These are phyloP conservation scores for Gnatocerus cornutus DNA, from an alignment of 2,888 invertebrate species.

Conservation along the genomic window DNA sequence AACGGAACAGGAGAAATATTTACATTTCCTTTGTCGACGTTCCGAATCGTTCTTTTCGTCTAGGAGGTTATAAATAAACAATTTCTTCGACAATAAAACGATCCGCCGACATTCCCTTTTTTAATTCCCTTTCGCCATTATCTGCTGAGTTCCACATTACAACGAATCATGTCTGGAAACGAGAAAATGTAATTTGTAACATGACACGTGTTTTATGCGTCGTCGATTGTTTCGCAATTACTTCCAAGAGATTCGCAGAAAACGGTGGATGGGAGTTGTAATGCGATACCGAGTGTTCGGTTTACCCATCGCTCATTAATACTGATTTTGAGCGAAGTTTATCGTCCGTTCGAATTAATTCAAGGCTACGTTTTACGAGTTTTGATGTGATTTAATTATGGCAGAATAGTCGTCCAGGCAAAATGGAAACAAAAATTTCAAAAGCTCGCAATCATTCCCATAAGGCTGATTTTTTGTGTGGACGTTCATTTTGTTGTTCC, in stretches of 20 bases:
- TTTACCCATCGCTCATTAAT: neutral
- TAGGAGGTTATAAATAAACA: neutral
- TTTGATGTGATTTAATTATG: too few relatives aligned
- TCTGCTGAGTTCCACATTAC: neutral
- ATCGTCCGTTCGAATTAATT: too few relatives aligned
- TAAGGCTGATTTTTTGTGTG: too few relatives aligned
- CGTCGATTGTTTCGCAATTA: slow-evolving; percentile 17
- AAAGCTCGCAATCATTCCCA: too few relatives aligned
- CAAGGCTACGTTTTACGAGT: too few relatives aligned
- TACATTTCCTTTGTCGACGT: neutral
- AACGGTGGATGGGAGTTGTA: neutral
- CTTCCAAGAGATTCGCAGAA: slow-evolving; percentile 9
- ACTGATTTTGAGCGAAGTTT: neutral
- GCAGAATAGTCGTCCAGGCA: too few relatives aligned
- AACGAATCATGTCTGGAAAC: slow-evolving; percentile 2
- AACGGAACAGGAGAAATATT: neutral
- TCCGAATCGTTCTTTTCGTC: neutral
- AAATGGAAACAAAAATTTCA: too few relatives aligned
- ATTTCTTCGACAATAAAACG: neutral
- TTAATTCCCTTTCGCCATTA: slow-evolving; percentile 8
- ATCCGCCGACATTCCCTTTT: too few relatives aligned
- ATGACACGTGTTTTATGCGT: slow-evolving; percentile 17
- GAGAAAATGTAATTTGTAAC: slow-evolving; percentile 23
- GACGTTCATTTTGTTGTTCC: too few relatives aligned
- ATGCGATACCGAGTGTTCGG: slow-evolving; percentile 2